Evolutionary conservation across 2,113 vertebrate genomes (phyloP).

Genomic region (Alligator sinensis): DNA sequence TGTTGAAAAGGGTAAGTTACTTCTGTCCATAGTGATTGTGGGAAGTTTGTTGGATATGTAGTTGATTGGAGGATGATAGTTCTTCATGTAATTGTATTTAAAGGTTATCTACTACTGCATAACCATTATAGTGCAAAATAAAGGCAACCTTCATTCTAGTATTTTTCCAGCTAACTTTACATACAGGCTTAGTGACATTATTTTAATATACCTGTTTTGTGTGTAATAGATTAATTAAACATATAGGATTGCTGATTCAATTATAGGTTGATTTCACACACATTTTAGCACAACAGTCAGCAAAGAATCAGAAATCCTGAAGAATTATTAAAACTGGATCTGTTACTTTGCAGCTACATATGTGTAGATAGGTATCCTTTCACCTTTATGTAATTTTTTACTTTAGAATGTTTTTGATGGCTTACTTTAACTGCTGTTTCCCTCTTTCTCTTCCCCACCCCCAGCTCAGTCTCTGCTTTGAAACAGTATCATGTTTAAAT

Average conservation of each 20-base stretch:
- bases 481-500: background rate
- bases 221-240: background rate
- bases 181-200: background rate
- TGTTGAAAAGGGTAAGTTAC: too few relatives aligned
- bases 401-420: background rate
- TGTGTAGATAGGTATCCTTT: background rate
- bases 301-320: background rate
- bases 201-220: background rate
- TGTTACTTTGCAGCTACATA: background rate
- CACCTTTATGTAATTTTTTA: background rate
- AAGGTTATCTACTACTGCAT: too few relatives aligned
- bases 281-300: background rate
- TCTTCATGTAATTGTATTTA: too few relatives aligned
- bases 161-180: background rate
- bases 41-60: too few relatives aligned
- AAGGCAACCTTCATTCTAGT: background rate
- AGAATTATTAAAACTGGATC: background rate
- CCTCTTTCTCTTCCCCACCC: background rate
- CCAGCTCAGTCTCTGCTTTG: background rate
- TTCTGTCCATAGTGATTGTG: too few relatives aligned
- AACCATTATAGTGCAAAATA: background rate
- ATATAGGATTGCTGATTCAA: background rate
- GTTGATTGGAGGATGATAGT: too few relatives aligned
- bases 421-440: background rate
- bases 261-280: background rate